Evolutionary conservation across 1,140 invertebrate species (phyloP).

Genomic region (Aphaenogaster rudis): DNA sequence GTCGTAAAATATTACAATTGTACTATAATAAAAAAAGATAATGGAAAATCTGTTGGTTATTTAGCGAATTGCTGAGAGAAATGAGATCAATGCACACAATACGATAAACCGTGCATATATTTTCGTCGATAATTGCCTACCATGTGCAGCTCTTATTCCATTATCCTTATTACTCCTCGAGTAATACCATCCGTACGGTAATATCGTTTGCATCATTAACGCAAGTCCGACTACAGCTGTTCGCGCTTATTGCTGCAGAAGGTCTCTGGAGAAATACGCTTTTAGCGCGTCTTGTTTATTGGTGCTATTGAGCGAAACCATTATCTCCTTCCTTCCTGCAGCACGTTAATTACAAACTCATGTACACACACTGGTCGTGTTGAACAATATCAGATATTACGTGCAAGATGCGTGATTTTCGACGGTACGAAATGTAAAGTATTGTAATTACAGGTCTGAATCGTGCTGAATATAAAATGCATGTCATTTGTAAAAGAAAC

Average conservation of each 20-base stretch:
- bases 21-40: neutral
- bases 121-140: neutral
- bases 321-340: neutral
- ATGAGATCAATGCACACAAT: neutral
- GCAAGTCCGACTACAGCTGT: neutral
- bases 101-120: neutral
- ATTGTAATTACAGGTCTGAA: neutral
- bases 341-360: neutral
- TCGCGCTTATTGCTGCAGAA: slow-evolving; percentile 19
- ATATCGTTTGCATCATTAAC: slow-evolving; percentile 19
- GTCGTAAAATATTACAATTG: neutral
- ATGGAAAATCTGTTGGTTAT: slow-evolving; percentile 5
- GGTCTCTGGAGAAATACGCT: slow-evolving; percentile 41
- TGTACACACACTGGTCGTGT: neutral
- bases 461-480: neutral
- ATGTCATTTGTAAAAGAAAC: neutral
- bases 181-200: slow-evolving; percentile 10
- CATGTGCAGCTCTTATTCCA: slow-evolving; percentile 9
- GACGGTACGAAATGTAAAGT: neutral
- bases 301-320: neutral
- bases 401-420: neutral
- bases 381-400: slow-evolving; percentile 5
- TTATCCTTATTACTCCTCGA: slow-evolving; percentile 38
- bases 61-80: slow-evolving; percentile 5
- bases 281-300: slow-evolving; percentile 17